Percentiles rank a stretch among this genome's conserved stretches.
Evolutionary conservation across 2,888 invertebrate genomes (phyloP).

Genomic region (Meliscaeva auricollis): DNA sequence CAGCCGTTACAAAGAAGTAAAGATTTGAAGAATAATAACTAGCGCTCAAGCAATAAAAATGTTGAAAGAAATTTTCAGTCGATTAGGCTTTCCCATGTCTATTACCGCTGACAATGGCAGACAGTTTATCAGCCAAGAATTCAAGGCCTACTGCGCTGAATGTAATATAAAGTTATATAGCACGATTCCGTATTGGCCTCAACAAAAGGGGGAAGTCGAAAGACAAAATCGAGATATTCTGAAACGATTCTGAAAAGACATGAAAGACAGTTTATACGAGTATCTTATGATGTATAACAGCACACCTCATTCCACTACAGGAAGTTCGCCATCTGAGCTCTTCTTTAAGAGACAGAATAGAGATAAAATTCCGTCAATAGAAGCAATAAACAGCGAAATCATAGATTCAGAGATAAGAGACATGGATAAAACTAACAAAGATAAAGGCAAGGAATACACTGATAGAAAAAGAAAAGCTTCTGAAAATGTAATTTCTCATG

Average conservation of each 20-base stretch:
- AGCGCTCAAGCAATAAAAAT: constrained; percentile 32
- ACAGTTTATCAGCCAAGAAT: constrained; percentile 71
- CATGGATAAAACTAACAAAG: background rate
- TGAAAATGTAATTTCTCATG: background rate
- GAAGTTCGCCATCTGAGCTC: constrained; percentile 25
- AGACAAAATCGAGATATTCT: constrained; percentile 36
- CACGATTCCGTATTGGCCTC: constrained; percentile 32
- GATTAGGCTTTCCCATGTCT: constrained; percentile 76
- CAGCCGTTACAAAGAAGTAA: constrained; percentile 36
- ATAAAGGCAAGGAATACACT: constrained; percentile 7
- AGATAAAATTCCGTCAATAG: constrained; percentile 28
- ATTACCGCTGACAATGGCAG: constrained; percentile 77
- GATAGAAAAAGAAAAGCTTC: constrained; percentile 17
- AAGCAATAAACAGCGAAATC: constrained; percentile 4
- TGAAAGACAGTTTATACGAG: constrained; percentile 4
- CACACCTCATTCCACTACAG: constrained; percentile 33
- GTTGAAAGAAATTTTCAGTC: constrained; percentile 76
- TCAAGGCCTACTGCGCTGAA: constrained; percentile 55
- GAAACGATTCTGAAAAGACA: constrained; percentile 34
- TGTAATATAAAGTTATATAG: constrained; percentile 50
- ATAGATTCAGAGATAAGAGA: constrained; percentile 20
- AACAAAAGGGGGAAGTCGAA: constrained; percentile 47
- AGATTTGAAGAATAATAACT: constrained; percentile 27
- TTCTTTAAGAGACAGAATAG: constrained; percentile 29
- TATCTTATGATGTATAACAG: constrained; percentile 43